These are phyloP conservation scores for Eira barbara DNA, from an alignment of 2,113 vertebrate genomes.

Conservation along the genomic window DNA sequence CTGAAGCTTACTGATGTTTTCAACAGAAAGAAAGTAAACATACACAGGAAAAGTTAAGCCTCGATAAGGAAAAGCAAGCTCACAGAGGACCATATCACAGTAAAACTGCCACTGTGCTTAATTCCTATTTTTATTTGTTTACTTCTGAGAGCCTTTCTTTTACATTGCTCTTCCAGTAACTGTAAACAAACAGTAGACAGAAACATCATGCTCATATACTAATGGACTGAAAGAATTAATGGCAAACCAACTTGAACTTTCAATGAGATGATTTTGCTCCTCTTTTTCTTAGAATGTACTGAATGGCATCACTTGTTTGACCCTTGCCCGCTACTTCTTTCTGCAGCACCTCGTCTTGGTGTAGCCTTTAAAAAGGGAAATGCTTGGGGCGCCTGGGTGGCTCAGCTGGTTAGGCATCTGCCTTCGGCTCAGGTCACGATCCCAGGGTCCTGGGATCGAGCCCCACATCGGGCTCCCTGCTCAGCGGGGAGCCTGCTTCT, in stretches of 20 bases:
- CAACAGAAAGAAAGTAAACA: not conserved
- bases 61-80: not conserved
- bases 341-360: not conserved
- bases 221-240: not conserved
- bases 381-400: no score
- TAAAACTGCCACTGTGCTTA: not conserved
- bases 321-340: not conserved
- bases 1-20: constrained; percentile 8
- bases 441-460: no score
- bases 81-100: not conserved
- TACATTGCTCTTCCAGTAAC: not conserved
- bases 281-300: not conserved
- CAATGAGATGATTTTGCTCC: not conserved
- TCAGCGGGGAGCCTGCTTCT: no score
- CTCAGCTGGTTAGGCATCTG: no score
- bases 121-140: not conserved
- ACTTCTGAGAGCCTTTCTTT: constrained; percentile 12
- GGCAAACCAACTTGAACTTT: not conserved
- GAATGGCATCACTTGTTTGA: not conserved
- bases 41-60: constrained; percentile 34
- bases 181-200: not conserved
- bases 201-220: not conserved
- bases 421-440: no score
- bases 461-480: no score
- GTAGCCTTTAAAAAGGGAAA: not conserved